Evolutionary conservation across 2,113 vertebrate species (phyloP).

Genomic region (Siniperca chuatsi): DNA sequence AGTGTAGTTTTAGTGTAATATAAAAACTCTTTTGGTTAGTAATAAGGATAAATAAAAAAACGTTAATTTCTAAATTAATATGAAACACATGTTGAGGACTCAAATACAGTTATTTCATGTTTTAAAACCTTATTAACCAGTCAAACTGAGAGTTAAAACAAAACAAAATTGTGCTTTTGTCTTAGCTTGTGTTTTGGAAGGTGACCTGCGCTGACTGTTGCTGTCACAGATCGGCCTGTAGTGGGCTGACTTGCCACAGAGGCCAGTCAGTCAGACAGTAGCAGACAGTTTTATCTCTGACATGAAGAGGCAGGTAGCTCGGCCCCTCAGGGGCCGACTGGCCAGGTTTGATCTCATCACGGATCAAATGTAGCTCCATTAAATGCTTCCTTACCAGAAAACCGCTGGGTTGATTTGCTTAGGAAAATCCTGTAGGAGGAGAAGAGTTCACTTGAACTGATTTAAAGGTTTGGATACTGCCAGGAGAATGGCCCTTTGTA

Average conservation of each 20-base stretch:
- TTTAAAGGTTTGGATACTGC: conserved; percentile 60
- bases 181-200: neutral
- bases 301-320: conserved; percentile 68
- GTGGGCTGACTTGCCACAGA: neutral
- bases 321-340: conserved; percentile 44
- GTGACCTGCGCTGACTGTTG: conserved; percentile 26
- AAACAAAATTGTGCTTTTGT: neutral
- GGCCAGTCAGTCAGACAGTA: conserved; percentile 50
- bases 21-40: neutral
- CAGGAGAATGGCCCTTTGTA: conserved; percentile 70
- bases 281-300: conserved; percentile 71
- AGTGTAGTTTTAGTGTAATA: neutral
- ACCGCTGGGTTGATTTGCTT: conserved; percentile 66
- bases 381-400: conserved; percentile 73
- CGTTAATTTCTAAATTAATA: neutral
- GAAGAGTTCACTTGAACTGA: conserved; percentile 58
- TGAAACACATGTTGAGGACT: neutral
- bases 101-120: neutral
- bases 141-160: neutral
- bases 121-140: neutral
- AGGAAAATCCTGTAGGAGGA: conserved; percentile 74
- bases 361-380: conserved; percentile 62
- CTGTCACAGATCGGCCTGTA: conserved; percentile 6
- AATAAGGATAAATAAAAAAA: neutral
- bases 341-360: conserved; percentile 73